Evolutionary conservation across 2,888 invertebrate genomes (phyloP).

Genomic region (Malthinus seriepunctatus): DNA sequence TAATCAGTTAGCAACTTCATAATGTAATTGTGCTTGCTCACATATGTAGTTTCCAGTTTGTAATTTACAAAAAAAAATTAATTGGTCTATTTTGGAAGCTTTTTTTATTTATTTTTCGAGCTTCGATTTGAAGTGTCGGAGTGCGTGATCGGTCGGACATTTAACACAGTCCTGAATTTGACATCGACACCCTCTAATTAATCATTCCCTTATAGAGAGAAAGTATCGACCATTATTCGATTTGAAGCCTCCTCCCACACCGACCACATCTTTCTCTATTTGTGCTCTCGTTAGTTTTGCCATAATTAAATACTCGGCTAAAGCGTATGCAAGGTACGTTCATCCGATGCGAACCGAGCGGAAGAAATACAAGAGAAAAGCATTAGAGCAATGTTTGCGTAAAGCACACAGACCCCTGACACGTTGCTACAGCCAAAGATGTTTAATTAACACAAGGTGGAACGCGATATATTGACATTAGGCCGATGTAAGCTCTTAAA

Average conservation of each 20-base stretch:
- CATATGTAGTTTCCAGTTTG: slow-evolving; percentile 18
- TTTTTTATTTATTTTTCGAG: too few species aligned
- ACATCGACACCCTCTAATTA: slow-evolving; percentile 28
- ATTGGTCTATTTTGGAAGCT: neutral
- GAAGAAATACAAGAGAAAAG: slow-evolving; percentile 44
- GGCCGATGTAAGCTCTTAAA: slow-evolving; percentile 34
- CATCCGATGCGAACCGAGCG: slow-evolving; percentile 33
- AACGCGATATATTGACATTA: slow-evolving; percentile 40
- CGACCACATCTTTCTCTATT: neutral
- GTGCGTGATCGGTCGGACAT: slow-evolving; percentile 15
- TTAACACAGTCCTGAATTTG: slow-evolving; percentile 20
- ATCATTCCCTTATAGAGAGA: slow-evolving; percentile 18
- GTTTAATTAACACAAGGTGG: slow-evolving; percentile 40
- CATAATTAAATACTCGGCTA: slow-evolving; percentile 23
- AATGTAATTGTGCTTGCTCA: slow-evolving; percentile 7
- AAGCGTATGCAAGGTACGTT: slow-evolving; percentile 17
- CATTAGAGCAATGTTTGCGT: slow-evolving; percentile 40
- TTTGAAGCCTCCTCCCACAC: neutral
- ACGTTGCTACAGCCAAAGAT: slow-evolving; percentile 34
- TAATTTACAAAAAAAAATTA: neutral
- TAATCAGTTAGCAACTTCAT: slow-evolving; percentile 19
- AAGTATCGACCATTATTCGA: slow-evolving; percentile 16
- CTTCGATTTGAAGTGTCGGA: too few species aligned
- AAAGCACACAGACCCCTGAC: slow-evolving; percentile 33
- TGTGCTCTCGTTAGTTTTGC: slow-evolving; percentile 14